phyloP scores from a whole-genome alignment of 30 jellyfish, hydroid and myxozoan genomes.

The Turritopsis rubra region DNA sequence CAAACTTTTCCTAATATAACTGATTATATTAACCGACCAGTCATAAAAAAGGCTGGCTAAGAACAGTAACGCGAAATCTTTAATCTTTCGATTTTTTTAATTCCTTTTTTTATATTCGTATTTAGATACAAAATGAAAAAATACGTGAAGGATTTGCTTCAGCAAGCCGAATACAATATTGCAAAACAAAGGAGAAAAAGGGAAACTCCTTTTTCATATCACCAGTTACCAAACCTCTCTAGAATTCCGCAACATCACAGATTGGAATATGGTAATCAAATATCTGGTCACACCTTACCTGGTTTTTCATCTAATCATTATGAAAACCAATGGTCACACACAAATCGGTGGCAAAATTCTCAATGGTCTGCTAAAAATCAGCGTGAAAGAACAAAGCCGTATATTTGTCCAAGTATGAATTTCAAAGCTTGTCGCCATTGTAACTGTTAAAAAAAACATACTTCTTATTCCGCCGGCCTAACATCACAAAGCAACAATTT shows the following conservation, averaged over 20 bases:
- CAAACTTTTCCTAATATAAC: too few relatives aligned
- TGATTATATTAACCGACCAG: too few relatives aligned
- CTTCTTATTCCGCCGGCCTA: too few relatives aligned
- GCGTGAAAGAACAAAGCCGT: neutral
- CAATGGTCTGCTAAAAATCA: neutral
- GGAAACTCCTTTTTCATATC: neutral
- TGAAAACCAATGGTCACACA: neutral
- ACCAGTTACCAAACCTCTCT: neutral
- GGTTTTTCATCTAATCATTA: neutral
- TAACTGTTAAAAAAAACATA: neutral
- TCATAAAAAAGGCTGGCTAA: too few relatives aligned
- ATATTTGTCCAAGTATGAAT: neutral
- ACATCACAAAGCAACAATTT: too few relatives aligned
- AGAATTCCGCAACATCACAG: neutral
- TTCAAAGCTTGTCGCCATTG: neutral
- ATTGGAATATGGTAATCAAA: neutral
- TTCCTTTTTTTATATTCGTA: too few relatives aligned
- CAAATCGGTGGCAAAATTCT: neutral
- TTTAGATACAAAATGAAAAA: conserved; percentile 54
- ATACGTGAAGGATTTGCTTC: conserved; percentile 70
- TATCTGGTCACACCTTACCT: neutral
- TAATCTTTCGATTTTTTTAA: too few relatives aligned
- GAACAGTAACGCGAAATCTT: too few relatives aligned
- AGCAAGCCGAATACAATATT: conserved; percentile 58
- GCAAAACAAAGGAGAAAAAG: conserved; percentile 22